Evolutionary conservation across 2,113 vertebrate genomes (phyloP).

Genomic region (Oreochromis aureus): DNA sequence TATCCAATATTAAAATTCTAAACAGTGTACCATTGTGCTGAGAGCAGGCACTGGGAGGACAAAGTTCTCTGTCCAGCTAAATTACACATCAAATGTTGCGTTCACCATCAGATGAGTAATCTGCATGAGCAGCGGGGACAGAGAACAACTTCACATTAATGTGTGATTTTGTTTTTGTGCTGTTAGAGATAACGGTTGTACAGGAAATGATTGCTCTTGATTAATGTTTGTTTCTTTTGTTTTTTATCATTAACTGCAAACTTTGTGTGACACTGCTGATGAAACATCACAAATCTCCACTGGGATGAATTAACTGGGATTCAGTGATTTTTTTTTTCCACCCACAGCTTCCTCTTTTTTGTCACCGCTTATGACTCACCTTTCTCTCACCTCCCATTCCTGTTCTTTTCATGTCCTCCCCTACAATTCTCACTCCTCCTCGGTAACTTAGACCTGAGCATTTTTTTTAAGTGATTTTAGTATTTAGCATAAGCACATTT

Average conservation of each 20-base stretch:
- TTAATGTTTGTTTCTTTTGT: neutral
- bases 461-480: neutral
- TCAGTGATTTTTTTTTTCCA: neutral
- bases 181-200: accelerated
- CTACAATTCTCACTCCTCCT: neutral
- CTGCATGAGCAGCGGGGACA: neutral
- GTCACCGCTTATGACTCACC: neutral
- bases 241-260: neutral
- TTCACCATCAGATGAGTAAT: neutral
- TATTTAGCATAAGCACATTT: neutral
- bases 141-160: neutral
- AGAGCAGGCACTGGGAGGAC: neutral
- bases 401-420: neutral
- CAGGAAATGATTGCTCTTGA: neutral
- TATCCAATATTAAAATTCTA: neutral
- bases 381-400: neutral
- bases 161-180: neutral
- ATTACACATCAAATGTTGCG: neutral
- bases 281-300: accelerated
- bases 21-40: neutral
- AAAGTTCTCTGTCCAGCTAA: neutral
- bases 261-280: neutral
- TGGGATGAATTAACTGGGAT: neutral
- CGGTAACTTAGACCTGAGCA: neutral
- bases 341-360: neutral